Conservation (phyloP, 2,113 vertebrate species). For the Hydrolagus affinis region DNA sequence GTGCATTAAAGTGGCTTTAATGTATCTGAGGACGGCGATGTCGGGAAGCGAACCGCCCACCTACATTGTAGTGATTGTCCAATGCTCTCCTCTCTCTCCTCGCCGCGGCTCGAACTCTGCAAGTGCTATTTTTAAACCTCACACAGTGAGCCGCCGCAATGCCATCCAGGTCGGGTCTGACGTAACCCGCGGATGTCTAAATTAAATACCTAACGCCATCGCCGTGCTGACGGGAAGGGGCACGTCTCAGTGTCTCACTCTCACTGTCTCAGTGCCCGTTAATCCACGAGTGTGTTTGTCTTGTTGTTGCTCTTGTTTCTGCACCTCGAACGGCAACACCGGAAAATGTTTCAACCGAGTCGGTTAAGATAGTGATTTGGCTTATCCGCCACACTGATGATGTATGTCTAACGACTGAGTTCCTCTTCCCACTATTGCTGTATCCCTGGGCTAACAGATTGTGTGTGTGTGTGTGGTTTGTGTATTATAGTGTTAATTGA, state of each 20-base stretch:
- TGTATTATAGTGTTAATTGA: no score
- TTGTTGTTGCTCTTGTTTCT: not conserved
- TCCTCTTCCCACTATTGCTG: not conserved
- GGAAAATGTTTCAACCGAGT: not conserved
- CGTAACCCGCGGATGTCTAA: not conserved
- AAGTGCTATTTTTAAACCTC: not conserved
- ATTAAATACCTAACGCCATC: slow-evolving; percentile 7
- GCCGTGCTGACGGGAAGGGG: not conserved
- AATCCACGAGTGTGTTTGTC: not conserved
- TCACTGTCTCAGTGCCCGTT: not conserved
- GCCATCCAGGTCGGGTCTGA: not conserved
- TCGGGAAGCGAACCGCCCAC: slow-evolving; percentile 7
- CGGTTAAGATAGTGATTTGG: no score
- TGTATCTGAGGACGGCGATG: not conserved
- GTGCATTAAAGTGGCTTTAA: not conserved
- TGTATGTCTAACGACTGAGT: no score
- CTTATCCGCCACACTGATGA: no score
- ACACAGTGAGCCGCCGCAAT: not conserved
- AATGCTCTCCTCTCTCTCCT: not conserved
- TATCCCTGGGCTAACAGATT: no score
- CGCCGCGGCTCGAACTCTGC: slow-evolving; percentile 6
- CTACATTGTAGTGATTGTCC: slow-evolving; percentile 19
- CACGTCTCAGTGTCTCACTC: no score
- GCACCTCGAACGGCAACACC: not conserved
- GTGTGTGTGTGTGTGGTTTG: not conserved